Conservation (phyloP, 2,113 vertebrate species). For the Chaetura pelagica region DNA sequence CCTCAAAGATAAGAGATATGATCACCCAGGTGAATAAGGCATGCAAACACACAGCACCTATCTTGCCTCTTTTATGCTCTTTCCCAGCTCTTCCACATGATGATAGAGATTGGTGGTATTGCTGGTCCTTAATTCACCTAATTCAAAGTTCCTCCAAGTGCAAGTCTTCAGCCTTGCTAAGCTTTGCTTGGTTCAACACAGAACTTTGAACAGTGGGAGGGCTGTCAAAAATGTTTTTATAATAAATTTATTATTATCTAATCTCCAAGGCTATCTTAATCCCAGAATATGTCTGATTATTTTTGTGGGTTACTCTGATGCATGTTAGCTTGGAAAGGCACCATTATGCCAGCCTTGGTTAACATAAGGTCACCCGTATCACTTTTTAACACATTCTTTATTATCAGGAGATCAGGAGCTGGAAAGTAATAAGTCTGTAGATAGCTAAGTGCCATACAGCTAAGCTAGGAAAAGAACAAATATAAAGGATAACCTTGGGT, state of each 20-base stretch:
- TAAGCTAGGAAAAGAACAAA: neutral
- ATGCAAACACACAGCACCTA: neutral
- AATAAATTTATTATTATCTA: neutral
- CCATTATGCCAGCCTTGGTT: neutral
- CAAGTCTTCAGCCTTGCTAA: neutral
- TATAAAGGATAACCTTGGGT: neutral
- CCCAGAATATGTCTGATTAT: neutral
- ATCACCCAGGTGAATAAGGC: neutral
- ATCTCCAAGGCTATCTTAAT: neutral
- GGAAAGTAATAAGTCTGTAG: neutral
- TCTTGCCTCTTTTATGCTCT: neutral
- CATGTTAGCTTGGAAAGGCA: neutral
- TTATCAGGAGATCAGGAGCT: neutral
- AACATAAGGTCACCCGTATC: neutral
- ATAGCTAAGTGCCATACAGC: neutral
- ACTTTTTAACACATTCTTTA: neutral
- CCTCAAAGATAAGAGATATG: neutral
- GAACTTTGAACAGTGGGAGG: neutral
- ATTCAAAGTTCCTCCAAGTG: neutral
- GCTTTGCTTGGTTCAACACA: neutral
- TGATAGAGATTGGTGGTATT: neutral
- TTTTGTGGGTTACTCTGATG: neutral
- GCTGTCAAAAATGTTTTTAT: neutral
- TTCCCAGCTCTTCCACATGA: neutral
- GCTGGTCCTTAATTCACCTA: neutral